Conservation (phyloP, 1,140 invertebrate genomes). For the Heliothis virescens region DNA sequence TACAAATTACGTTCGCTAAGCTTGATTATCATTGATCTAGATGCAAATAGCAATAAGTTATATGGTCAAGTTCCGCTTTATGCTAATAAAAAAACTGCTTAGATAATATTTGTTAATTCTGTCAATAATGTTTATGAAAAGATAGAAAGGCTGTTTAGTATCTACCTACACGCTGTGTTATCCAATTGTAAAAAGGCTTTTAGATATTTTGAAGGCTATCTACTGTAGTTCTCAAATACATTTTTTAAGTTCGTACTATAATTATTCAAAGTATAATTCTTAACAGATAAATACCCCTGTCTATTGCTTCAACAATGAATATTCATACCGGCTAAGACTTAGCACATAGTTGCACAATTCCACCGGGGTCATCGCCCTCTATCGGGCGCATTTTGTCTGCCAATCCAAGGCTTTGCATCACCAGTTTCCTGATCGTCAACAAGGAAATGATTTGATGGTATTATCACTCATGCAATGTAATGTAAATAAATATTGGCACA, state of each 20-base stretch:
- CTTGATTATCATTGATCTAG: no score
- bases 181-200: no score
- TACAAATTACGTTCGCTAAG: neutral
- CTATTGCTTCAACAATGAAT: neutral
- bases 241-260: neutral
- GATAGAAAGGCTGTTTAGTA: no score
- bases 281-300: neutral
- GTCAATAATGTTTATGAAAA: neutral
- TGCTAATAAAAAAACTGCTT: neutral
- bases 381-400: slow-evolving; percentile 25
- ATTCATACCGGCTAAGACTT: slow-evolving; percentile 2
- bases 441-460: slow-evolving; percentile 4
- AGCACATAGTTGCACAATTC: slow-evolving; percentile 22
- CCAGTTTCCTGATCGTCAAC: slow-evolving; percentile 16
- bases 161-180: no score
- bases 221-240: neutral
- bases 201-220: no score
- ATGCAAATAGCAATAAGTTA: neutral
- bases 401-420: slow-evolving; percentile 26
- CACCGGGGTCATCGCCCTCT: neutral
- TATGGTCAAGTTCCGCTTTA: no score
- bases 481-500: slow-evolving; percentile 5
- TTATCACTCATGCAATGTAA: slow-evolving; percentile 1
- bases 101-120: neutral
- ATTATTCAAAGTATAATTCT: neutral